phyloP scores from a whole-genome alignment of 2,113 vertebrate genomes.

The Pachycephala philippinensis region DNA sequence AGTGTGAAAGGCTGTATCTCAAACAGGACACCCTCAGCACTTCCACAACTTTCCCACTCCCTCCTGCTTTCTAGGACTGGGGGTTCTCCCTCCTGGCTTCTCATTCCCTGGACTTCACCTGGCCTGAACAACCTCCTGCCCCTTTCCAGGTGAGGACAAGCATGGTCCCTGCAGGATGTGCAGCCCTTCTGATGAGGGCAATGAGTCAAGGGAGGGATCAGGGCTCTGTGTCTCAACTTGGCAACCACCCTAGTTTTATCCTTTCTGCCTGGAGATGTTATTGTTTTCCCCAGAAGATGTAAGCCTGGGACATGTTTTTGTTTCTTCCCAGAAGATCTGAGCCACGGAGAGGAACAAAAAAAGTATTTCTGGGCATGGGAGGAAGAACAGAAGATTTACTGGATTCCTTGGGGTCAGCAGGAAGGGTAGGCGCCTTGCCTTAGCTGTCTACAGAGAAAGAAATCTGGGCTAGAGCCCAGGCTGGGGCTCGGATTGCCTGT shows the following conservation, averaged over 20 bases:
- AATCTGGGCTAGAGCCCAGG: not conserved
- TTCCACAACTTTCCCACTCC: not conserved
- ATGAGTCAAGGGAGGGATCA: not conserved
- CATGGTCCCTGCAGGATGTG: not conserved
- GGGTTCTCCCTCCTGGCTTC: not conserved
- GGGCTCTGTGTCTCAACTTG: not conserved
- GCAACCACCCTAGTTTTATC: not conserved
- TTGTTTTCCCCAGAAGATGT: not conserved
- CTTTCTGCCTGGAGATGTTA: not conserved
- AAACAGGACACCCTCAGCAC: not conserved
- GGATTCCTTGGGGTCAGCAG: not conserved
- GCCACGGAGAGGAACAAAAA: not conserved
- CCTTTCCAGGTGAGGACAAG: not conserved
- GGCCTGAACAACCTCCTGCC: not conserved
- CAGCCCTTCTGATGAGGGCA: not conserved
- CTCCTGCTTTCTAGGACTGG: not conserved
- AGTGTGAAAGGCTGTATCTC: not conserved
- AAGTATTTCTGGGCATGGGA: not conserved
- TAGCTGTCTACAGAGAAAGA: not conserved
- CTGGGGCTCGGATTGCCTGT: not conserved
- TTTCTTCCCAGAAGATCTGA: not conserved
- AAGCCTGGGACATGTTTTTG: not conserved
- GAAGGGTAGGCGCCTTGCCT: not conserved
- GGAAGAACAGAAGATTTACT: not conserved
- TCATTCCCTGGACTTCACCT: not conserved